Base-by-base conservation (phyloP, 2,113 vertebrate genomes). In the Thalassarche chlororhynchos region DNA sequence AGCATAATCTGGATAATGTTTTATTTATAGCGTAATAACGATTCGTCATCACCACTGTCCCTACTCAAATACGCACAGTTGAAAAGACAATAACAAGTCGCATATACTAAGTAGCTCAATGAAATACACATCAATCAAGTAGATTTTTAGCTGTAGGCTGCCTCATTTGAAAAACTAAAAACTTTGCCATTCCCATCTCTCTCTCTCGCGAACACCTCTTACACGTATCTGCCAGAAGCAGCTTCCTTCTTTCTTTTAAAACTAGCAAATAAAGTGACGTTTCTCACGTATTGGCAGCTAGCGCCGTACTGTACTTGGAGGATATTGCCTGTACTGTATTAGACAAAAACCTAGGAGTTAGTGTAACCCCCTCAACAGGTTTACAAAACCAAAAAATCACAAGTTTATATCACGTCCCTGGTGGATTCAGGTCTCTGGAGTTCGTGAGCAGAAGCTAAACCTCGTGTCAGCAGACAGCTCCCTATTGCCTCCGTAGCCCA, bases 11-110 rank as follows among this genome's bases (percentile, higher is more conserved):
- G 84, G 89, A 62, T 94, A 96, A 97, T 96, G 93, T 96, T 96
- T 97, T 97, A 97, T 97, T 97, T 96, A 97, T 95, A 74, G 88
- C 38, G 88, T 83, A 97, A 94, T 95, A 93, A 95, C 81, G 93
- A 93, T 86, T 83, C 21, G 15, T 90, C 94, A 75, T 95, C 95
- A 94, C 87, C 91, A n/a, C 78, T 14, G 31, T 80, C 84, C 90
- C 87, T 94, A 60, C 84, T 95, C 95, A 94, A 91, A 91, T 55
- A 88, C 28, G 84, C 89, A 66, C 89, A 86, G 93, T 9, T 26
- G 40, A 93, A 87, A 65, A 96, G 97, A 92, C 92, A 95, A 62
- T 65, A 89, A 81, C 80, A 60, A 87, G 89, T 65, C 24, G 6
- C 40, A 32, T 46, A 42, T n/a, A 64, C 77, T n/a, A 68, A 95